These are phyloP conservation scores for Mystacides longicornis DNA, from an alignment of 2,888 invertebrate genomes.

Conservation along the genomic window DNA sequence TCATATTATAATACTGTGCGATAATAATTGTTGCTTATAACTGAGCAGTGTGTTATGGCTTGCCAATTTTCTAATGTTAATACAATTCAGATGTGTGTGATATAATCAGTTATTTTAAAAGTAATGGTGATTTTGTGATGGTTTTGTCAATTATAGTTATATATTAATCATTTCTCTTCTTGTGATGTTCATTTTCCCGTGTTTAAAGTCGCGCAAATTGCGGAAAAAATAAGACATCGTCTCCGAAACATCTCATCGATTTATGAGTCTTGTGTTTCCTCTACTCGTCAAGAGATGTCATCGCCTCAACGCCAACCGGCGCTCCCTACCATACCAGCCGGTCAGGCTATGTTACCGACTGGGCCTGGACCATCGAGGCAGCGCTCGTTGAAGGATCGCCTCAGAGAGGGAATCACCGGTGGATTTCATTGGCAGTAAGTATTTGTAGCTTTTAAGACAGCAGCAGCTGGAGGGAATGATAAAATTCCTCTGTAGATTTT, in stretches of 20 bases:
- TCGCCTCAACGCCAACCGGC: conserved; percentile 16
- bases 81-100: not conserved
- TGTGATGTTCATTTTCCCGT: not conserved
- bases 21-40: no score
- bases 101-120: not conserved
- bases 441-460: no score
- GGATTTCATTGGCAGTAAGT: conserved; percentile 80
- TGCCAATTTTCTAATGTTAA: not conserved
- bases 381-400: conserved; percentile 68
- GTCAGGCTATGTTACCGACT: conserved; percentile 42
- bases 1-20: no score
- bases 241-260: not conserved
- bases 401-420: conserved; percentile 71
- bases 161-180: not conserved
- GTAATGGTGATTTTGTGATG: no score
- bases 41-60: not conserved
- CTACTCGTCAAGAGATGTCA: conserved; percentile 8
- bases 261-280: not conserved
- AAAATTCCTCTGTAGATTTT: no score
- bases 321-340: conserved; percentile 35
- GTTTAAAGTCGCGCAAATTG: not conserved
- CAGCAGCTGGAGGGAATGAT: no score
- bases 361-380: conserved; percentile 56
- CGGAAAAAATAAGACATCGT: not conserved
- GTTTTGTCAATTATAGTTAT: not conserved